A percentile compares a stretch with the other conserved stretches of the same genome.
Conservation (phyloP, 2,113 vertebrate genomes). For the Anarrhichthys ocellatus region DNA sequence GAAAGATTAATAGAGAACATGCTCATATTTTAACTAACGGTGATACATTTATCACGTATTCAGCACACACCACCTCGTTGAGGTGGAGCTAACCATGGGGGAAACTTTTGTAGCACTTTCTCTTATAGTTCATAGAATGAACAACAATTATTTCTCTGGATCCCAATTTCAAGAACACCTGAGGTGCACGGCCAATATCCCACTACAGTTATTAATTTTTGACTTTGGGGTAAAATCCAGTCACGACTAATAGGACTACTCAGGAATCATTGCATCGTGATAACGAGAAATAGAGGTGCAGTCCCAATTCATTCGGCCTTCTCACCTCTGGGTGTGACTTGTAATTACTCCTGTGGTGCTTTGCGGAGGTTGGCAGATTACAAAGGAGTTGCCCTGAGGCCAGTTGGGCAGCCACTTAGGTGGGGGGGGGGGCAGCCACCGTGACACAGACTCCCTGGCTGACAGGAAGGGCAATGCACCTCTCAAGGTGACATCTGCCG, state of each 20-base stretch:
- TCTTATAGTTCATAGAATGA: conserved; percentile 4
- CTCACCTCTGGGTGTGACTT: conserved; percentile 68
- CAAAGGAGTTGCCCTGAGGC: conserved; percentile 58
- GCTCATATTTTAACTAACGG: not conserved
- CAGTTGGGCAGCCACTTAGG: conserved; percentile 25
- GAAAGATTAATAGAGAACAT: not conserved
- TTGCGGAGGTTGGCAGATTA: conserved; percentile 63
- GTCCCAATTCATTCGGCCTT: conserved; percentile 41
- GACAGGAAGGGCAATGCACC: conserved; percentile 52
- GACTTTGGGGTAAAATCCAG: conserved; percentile 46
- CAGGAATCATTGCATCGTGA: conserved; percentile 46
- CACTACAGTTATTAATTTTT: conserved; percentile 43
- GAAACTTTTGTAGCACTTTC: conserved; percentile 19
- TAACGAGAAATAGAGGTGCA: conserved; percentile 65
- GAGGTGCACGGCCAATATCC: conserved; percentile 43
- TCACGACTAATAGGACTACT: conserved; percentile 53
- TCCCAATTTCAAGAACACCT: conserved; percentile 24
- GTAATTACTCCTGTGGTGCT: conserved; percentile 71
- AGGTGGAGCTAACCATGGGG: not conserved
- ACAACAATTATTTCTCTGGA: conserved; percentile 13
- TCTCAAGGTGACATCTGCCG: conserved; percentile 64
- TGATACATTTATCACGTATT: not conserved
- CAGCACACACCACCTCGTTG: not conserved
- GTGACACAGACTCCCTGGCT: conserved; percentile 31
- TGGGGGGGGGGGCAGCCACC: too few relatives aligned